Base-by-base conservation (phyloP, 2,888 invertebrate genomes). In the Nymphalis urticae region DNA sequence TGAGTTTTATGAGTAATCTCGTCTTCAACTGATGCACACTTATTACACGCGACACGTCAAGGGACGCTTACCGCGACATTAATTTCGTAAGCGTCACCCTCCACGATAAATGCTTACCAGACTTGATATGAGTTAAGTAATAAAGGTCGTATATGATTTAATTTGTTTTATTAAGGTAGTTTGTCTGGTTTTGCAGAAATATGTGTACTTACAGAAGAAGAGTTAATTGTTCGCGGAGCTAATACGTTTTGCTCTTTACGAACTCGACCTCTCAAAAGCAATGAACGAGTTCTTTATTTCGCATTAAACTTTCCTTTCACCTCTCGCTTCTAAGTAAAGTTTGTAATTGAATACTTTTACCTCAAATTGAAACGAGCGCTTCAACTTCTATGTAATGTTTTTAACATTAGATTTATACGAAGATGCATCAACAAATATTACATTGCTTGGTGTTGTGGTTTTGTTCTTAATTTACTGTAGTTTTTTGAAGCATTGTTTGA, bases 261-360 rank as follows among this genome's bases (percentile, higher is more conserved):
- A 51, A 21, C 19, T 51, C 51, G 19, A 19, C 10, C 51, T 10
- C 19, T 51, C 51, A 10, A 51, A 19, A 16, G 24, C 54, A 27
- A 54, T 17, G 24, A 53, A 27, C 36, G 19, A 59, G 42, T 59
- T 58, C 58, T 58, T 58, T 59, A 59, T 32, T 59, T 36, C 42
- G 13, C 42, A 42, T 59, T 36, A 36, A 59, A 59, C 59, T 59
- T 59, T 59, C 24, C 21, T 53, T 53, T 53, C 53, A 53, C 53
- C 53, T 53, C 53, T 16, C 42, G 42, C 13, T 10, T 24, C 51
- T 32, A 32, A 56, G 17, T 56, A n/a, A 56, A 56, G 54, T 56
- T 56, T 8, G 54, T 56, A 56, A 56, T 56, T 56, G 54, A 56
- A 56, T 56, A 27, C 10, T 32, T 56, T 56, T 32, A 27, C 24